phyloP scores from a whole-genome alignment of 2,797 vertebrate genomes.

The Amblyopsis hoosieri region DNA sequence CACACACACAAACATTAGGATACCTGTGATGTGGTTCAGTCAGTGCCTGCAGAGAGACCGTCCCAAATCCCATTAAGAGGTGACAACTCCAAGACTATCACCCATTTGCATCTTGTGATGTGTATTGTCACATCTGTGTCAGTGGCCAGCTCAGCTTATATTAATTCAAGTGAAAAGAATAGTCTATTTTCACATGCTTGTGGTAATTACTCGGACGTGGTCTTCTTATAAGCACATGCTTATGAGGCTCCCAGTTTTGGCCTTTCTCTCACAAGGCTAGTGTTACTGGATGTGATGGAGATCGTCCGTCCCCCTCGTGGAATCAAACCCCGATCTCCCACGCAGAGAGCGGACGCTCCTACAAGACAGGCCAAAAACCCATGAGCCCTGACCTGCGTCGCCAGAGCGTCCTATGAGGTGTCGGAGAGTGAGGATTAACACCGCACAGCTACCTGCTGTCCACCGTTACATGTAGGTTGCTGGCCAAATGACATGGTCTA shows the following conservation, averaged over 20 bases:
- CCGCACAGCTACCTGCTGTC: background rate
- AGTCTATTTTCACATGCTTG: conserved; percentile 48
- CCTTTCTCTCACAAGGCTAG: background rate
- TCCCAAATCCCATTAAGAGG: background rate
- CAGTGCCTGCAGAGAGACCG: background rate
- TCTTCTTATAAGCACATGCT: conserved; percentile 28
- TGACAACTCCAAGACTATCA: conserved; percentile 27
- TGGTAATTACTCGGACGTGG: conserved; percentile 61
- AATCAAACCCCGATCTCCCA: no score
- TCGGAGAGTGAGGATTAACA: no score
- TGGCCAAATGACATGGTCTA: no score
- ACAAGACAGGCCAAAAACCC: no score
- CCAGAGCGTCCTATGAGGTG: no score
- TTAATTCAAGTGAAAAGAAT: background rate
- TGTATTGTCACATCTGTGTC: conserved; percentile 55
- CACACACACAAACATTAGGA: conserved; percentile 35
- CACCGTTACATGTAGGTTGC: conserved; percentile 14
- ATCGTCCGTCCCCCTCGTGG: no score
- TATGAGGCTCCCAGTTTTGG: conserved; percentile 4
- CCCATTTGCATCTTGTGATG: conserved; percentile 47
- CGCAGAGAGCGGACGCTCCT: no score
- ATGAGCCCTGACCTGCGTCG: no score
- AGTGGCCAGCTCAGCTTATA: conserved; percentile 34
- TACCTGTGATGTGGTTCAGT: conserved; percentile 28
- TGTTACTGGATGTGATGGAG: conserved; percentile 1